A percentile compares a stretch with the other conserved stretches of the same genome.
phyloP scores from a whole-genome alignment of 2,797 vertebrate genomes.

The Gymnopithys bicolor region DNA sequence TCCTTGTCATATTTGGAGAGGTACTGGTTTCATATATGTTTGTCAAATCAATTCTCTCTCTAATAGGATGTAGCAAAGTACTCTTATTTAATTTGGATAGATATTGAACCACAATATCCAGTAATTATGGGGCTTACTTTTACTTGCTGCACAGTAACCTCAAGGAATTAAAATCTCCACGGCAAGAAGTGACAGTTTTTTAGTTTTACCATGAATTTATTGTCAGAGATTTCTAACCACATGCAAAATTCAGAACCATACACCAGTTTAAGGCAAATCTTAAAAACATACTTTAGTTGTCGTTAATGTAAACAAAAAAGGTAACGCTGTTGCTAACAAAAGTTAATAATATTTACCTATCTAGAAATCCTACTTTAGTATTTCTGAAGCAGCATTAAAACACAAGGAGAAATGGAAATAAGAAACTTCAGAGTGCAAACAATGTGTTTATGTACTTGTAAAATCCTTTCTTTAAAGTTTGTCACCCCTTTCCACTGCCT shows the following conservation, averaged over 20 bases:
- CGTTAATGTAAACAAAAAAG: not conserved
- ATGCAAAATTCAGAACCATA: not conserved
- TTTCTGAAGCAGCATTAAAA: not conserved
- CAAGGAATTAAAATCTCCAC: not conserved
- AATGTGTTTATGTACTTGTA: not conserved
- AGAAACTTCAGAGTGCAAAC: not conserved
- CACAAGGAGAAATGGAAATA: not conserved
- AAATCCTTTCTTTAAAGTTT: not conserved
- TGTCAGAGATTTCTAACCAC: not conserved
- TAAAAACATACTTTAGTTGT: not conserved
- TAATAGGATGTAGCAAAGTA: not conserved
- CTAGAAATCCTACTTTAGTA: not conserved
- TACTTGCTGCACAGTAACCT: not conserved
- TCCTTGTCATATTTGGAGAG: constrained; percentile 8
- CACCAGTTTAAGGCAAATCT: not conserved
- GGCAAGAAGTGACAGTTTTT: not conserved
- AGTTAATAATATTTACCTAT: not conserved
- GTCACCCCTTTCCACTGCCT: not conserved
- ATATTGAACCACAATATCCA: not conserved
- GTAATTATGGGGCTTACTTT: not conserved
- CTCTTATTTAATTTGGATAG: constrained; percentile 52
- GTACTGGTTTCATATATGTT: constrained; percentile 39
- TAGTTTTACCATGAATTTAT: not conserved
- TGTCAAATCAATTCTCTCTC: constrained; percentile 50
- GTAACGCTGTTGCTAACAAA: not conserved